phyloP scores from a whole-genome alignment of 1,140 invertebrate genomes.

The Daktulosphaira vitifoliae region DNA sequence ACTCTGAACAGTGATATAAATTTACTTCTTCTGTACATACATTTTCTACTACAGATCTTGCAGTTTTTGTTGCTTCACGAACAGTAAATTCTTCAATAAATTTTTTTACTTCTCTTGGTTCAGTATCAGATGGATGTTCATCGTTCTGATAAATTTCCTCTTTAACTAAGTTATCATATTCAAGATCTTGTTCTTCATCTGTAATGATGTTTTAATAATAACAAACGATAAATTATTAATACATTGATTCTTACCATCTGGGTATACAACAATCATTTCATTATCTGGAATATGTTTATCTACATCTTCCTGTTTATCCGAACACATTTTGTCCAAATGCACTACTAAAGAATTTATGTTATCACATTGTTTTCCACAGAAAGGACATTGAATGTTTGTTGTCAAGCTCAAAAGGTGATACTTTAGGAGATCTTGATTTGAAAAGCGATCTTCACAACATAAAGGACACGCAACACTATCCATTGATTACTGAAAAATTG shows the following conservation, averaged over 20 bases:
- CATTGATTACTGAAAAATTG: not conserved
- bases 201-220: not conserved
- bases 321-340: conserved; percentile 20
- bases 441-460: conserved; percentile 15
- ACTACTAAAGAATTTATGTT: conserved; percentile 1
- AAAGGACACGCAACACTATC: conserved; percentile 16
- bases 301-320: not conserved
- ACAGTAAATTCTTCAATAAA: conserved; percentile 29
- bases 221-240: not conserved
- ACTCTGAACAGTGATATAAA: conserved; percentile 18
- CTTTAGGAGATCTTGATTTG: conserved; percentile 13
- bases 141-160: conserved; percentile 19
- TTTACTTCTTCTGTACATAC: not conserved
- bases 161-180: conserved; percentile 4
- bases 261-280: conserved; percentile 27
- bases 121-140: not conserved
- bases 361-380: conserved; percentile 25
- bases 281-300: not conserved
- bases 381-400: conserved; percentile 18
- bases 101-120: conserved; percentile 5
- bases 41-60: not conserved
- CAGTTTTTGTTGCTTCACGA: not conserved
- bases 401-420: conserved; percentile 27
- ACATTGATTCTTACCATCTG: conserved; percentile 9
- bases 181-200: not conserved